Evolutionary conservation across 2,888 invertebrate genomes (phyloP).

Genomic region (Drosophila infuscata): DNA sequence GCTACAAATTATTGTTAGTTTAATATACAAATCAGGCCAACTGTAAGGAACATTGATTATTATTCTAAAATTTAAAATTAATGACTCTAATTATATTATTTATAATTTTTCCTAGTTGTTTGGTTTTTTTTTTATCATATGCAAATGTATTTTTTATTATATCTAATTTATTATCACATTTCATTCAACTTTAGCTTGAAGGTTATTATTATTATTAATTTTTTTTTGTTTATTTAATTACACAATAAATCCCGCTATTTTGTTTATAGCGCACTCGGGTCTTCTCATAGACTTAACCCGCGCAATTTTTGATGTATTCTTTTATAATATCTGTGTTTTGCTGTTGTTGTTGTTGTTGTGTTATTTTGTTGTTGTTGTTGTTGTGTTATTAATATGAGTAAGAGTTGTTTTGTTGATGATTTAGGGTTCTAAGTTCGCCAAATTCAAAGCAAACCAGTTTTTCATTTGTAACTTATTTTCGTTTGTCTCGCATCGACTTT

Average conservation of each 20-base stretch:
- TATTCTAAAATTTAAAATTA: not conserved
- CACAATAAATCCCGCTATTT: slow-evolving; percentile 6
- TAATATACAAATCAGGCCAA: not conserved
- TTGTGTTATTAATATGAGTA: slow-evolving; percentile 77
- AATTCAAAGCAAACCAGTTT: slow-evolving; percentile 78
- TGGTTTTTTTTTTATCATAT: too few species aligned
- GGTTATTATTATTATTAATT: not conserved
- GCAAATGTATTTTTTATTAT: not conserved
- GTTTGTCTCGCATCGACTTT: slow-evolving; percentile 72
- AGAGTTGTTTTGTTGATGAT: slow-evolving; percentile 64
- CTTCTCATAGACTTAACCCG: slow-evolving; percentile 41
- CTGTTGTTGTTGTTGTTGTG: slow-evolving; percentile 38
- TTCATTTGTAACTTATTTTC: slow-evolving; percentile 77
- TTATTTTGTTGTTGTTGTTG: slow-evolving; percentile 54
- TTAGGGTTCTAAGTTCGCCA: slow-evolving; percentile 72
- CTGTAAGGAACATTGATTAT: not conserved
- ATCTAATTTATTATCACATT: not conserved
- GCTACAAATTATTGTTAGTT: not conserved
- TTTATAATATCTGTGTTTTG: slow-evolving; percentile 41
- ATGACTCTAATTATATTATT: not conserved
- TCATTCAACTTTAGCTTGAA: slow-evolving; percentile 3
- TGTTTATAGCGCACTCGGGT: slow-evolving; percentile 26
- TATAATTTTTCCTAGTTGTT: not conserved
- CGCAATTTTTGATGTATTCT: slow-evolving; percentile 50
- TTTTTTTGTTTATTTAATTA: not conserved